These are phyloP conservation scores for Coendou prehensilis DNA, from an alignment of 2,797 vertebrate species.

Conservation along the genomic window DNA sequence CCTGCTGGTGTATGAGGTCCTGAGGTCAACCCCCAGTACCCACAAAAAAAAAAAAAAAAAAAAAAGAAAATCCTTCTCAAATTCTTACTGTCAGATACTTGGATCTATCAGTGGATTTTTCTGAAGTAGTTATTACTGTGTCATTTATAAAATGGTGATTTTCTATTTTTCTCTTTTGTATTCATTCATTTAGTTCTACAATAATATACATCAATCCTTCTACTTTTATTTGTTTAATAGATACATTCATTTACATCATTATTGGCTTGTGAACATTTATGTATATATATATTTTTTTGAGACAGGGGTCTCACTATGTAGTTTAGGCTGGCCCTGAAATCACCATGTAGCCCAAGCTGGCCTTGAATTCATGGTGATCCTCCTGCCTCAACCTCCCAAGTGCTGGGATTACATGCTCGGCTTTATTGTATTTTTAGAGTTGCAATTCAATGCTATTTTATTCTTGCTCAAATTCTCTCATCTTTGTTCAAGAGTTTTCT, in stretches of 20 bases:
- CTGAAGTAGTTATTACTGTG: not conserved
- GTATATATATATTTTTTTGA: no score
- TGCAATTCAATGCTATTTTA: not conserved
- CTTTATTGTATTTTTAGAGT: not conserved
- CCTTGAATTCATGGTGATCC: no score
- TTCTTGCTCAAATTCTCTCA: not conserved
- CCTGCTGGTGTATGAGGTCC: no score
- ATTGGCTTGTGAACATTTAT: no score
- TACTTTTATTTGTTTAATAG: not conserved
- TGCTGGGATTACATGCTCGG: no score
- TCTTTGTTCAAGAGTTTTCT: not conserved
- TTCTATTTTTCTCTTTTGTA: not conserved
- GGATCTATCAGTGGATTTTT: not conserved
- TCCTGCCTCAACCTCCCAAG: no score
- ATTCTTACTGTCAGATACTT: not conserved
- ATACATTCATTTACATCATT: not conserved
- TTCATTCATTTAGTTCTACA: not conserved
- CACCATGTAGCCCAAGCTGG: no score
- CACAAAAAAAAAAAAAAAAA: no score
- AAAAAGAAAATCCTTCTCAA: not conserved
- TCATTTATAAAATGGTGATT: not conserved
- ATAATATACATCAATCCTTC: not conserved
- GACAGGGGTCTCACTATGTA: no score
- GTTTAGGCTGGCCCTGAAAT: no score
- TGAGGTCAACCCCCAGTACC: no score